Evolutionary conservation across 2,797 vertebrate species (phyloP), one percentile per base, ranked within the genome.

Genomic region (Sebastiscus tertius): DNA sequence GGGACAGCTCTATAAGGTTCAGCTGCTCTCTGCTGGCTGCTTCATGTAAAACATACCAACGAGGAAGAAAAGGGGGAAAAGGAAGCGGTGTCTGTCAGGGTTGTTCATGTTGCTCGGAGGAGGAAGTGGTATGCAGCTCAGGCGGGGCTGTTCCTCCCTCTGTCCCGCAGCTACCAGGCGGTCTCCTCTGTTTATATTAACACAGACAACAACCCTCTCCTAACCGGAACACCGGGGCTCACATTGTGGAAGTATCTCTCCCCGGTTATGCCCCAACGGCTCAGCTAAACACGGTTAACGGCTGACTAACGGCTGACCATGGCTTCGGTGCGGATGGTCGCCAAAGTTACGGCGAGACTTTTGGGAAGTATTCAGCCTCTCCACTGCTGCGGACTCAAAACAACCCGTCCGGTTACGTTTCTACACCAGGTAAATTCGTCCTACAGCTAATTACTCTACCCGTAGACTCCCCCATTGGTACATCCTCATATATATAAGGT

Each of bases 311-410:
- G 34, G 68, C 74, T 34, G 80, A 86, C n/a, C 55, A 94, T 94
- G 94, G 90, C 90, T 84, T 87, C 92, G 76, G 82, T 77, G 59
- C 85, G 91, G 83, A 61, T 91, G 73, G 67, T 89, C 46, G 70
- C 86, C 9, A 94, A 95, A 95, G 90, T 94, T 94, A 75, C 84
- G 42, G 70, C 77, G 63, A 87, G 89, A 94, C 93, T 94, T 90
- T 79, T 71, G 14, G 84, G 89, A 91, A 90, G 91, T 89, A 2
- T 89, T 66, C 79, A 36, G 55, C 77, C 79, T 68, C 77, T 84
- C 46, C 85, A 4, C 56, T 16, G 74, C 56, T 16, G 74, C 66
- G 72, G 72, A 1, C 13, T 66, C 10, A 26, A 3, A 34, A 49
- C 62, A 7, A 8, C 55, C 24, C 79, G 79, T 0, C 78, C 89